These are phyloP conservation scores for Luperina nickerlii DNA, from an alignment of 2,888 invertebrate species.

Conservation along the genomic window DNA sequence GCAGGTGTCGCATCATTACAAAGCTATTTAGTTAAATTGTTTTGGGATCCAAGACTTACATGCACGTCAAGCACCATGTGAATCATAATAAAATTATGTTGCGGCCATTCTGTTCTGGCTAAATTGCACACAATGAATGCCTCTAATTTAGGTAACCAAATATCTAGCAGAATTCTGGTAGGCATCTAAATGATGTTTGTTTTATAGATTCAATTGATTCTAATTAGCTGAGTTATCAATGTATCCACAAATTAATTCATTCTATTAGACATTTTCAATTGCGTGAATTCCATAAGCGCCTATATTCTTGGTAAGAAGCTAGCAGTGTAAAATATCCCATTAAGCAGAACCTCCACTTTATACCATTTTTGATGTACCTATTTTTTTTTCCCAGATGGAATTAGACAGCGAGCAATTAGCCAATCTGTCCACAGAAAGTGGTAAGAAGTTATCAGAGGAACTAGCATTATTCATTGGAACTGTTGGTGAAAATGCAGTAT, in stretches of 20 bases:
- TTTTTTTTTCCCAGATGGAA: constrained; percentile 84
- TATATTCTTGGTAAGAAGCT: neutral
- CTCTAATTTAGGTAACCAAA: neutral
- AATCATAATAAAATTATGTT: neutral
- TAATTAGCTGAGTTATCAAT: neutral
- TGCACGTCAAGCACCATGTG: neutral
- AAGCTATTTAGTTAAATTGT: neutral
- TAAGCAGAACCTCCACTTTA: neutral
- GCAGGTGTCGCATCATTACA: neutral
- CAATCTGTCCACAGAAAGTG: constrained; percentile 91
- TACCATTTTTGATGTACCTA: neutral
- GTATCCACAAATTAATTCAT: neutral
- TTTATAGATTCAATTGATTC: neutral
- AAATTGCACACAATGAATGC: neutral
- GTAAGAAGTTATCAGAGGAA: constrained; percentile 94
- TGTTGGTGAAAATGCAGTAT: constrained; percentile 97
- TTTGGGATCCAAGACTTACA: neutral
- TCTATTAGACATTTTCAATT: neutral
- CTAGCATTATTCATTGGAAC: constrained; percentile 96
- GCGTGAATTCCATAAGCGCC: neutral
- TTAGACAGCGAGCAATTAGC: constrained; percentile 93
- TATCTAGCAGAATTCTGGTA: neutral
- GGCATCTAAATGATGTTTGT: neutral
- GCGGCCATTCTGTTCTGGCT: neutral
- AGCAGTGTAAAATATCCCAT: neutral